Evolutionary conservation across 2,113 vertebrate genomes (phyloP).

Genomic region (Sinocyclocheilus anshuiensis): DNA sequence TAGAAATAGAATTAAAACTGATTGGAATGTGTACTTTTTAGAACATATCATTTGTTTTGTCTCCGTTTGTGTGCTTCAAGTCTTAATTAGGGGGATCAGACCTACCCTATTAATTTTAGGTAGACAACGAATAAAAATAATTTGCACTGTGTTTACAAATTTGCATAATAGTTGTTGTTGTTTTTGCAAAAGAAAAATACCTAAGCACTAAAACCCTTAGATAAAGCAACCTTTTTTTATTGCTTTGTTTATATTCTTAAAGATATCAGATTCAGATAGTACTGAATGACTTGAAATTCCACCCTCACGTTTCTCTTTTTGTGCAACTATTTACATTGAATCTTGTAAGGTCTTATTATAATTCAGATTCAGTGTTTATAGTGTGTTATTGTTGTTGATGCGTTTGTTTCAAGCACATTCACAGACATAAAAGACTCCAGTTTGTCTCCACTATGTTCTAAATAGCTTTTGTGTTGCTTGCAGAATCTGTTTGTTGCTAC

Average conservation of each 20-base stretch:
- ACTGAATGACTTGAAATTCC: no score
- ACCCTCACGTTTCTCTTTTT: neutral
- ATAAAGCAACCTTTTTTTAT: no score
- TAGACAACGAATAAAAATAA: neutral
- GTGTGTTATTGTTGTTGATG: neutral
- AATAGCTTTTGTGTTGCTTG: neutral
- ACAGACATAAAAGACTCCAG: neutral
- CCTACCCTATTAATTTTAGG: neutral
- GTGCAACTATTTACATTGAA: neutral
- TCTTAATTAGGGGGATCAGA: neutral
- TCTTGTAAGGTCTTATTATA: neutral
- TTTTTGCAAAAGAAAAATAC: neutral
- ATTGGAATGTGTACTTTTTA: neutral
- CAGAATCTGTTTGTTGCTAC: constrained; percentile 1
- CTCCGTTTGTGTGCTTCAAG: neutral
- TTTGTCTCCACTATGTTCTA: neutral
- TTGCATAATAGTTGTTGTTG: neutral
- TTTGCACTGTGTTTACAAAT: neutral
- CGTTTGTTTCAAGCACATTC: neutral
- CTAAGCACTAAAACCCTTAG: neutral
- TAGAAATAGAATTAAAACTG: neutral
- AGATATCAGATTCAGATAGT: no score
- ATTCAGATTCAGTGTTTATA: neutral
- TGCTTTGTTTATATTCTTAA: no score
- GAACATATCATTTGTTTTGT: neutral